Percentiles rank a stretch among this genome's conserved stretches.
Conservation (phyloP, 2,888 invertebrate genomes). For the Folsomia candida region DNA sequence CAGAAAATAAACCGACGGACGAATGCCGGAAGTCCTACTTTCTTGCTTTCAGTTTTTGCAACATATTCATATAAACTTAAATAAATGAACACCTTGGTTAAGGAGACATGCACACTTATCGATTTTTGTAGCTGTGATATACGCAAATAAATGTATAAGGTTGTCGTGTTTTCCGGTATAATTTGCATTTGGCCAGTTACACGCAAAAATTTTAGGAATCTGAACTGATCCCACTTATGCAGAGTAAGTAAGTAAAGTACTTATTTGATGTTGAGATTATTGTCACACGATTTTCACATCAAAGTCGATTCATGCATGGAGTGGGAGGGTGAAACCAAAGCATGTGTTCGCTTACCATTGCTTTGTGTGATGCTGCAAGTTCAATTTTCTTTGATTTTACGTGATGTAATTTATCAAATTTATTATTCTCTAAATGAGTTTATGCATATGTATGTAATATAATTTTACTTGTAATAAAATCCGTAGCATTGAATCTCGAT, state of each 20-base stretch:
- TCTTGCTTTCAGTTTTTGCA: not conserved
- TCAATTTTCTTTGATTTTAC: too few species aligned
- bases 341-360: too few species aligned
- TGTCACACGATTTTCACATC: not conserved
- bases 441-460: too few species aligned
- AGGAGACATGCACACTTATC: not conserved
- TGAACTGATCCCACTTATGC: not conserved
- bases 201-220: not conserved
- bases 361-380: too few species aligned
- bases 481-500: too few species aligned
- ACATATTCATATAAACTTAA: not conserved
- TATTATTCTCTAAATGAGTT: too few species aligned
- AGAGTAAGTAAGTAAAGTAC: not conserved
- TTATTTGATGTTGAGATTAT: not conserved
- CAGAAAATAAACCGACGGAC: not conserved
- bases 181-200: not conserved
- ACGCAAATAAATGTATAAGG: not conserved
- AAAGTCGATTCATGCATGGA: not conserved
- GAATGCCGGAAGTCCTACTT: not conserved
- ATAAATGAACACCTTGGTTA: not conserved
- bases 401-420: too few species aligned
- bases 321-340: too few species aligned
- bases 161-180: not conserved
- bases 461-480: too few species aligned
- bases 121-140: not conserved